Base-by-base conservation (phyloP, 37 sponge, comb jelly and placozoan genomes). In the Haliclona indistincta region DNA sequence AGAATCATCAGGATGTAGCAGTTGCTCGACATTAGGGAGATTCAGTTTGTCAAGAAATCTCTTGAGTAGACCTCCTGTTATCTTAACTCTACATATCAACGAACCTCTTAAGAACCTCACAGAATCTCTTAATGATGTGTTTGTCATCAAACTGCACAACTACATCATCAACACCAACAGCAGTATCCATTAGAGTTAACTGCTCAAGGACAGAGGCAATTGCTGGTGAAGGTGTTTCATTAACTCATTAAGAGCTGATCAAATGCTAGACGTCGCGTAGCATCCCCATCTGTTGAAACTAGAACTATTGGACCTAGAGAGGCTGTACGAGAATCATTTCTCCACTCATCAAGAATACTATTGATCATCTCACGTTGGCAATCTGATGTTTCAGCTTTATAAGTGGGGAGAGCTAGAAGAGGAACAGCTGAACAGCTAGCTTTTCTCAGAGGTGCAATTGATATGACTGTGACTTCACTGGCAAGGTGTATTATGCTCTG, bases 151-250 rank as follows among this genome's bases (percentile, higher is more conserved):
- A 55, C 28, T 28, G 28, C 23, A 25, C 56, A 29, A 28, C 28
- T 29, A 25, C 28, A 28, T 55, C 28, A 28, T 55, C 28, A 29
- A 55, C 56, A 55, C 56, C 56, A 55, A 25, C 23, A 28, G 28
- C 23, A 55, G 56, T 29, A 55, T 55, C 56, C 56, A 55, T 55
- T 28, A 55, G 56, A n/a, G n/a, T n/a, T n/a, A n/a, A n/a, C n/a
- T n/a, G n/a, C n/a, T n/a, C n/a, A n/a, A n/a, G n/a, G n/a, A n/a
- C 28, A n/a, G n/a, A n/a, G 23, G 28, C 56, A 29, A 28, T 25
- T 25, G 56, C 56, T 29, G 56, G 28, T 29, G 23, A 55, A 28
- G 3, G 56, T 29, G 28, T 55, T 29, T 55, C 56, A 55, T 29
- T 55, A 28, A 25, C 23, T 28, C 28, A n/a, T 29, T 25, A 55